Percentiles rank a stretch among this genome's conserved stretches.
phyloP scores from a whole-genome alignment of 2,888 invertebrate genomes.

The Synergus gifuensis region DNA sequence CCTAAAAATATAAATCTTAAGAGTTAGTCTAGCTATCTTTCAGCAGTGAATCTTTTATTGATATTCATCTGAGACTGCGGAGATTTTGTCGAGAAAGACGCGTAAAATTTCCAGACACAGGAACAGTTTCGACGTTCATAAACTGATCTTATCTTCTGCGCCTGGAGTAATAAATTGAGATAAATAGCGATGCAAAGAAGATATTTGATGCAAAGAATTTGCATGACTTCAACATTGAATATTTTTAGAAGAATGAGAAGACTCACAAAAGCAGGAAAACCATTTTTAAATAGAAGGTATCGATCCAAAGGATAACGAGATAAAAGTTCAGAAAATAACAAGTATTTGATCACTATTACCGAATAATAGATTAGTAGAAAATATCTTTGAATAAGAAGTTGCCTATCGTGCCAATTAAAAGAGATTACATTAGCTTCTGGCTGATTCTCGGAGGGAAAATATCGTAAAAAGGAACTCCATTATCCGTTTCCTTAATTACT shows the following conservation, averaged over 20 bases:
- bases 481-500: neutral
- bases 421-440: neutral
- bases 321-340: neutral
- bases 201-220: neutral
- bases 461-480: neutral
- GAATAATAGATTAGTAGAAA: neutral
- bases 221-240: neutral
- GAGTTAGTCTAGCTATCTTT: neutral
- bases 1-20: conserved; percentile 4
- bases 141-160: neutral
- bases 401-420: neutral
- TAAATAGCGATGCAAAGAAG: neutral
- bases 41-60: neutral
- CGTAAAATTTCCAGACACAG: conserved; percentile 14
- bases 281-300: neutral
- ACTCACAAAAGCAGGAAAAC: neutral
- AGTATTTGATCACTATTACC: neutral
- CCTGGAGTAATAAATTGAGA: neutral
- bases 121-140: neutral
- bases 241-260: neutral
- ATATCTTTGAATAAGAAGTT: neutral
- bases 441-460: neutral
- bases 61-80: conserved; percentile 22
- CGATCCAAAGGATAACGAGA: neutral
- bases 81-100: conserved; percentile 24